Evolutionary conservation across 2,888 invertebrate species (phyloP), one percentile per base, ranked within the genome.

Genomic region (Spodoptera littoralis): DNA sequence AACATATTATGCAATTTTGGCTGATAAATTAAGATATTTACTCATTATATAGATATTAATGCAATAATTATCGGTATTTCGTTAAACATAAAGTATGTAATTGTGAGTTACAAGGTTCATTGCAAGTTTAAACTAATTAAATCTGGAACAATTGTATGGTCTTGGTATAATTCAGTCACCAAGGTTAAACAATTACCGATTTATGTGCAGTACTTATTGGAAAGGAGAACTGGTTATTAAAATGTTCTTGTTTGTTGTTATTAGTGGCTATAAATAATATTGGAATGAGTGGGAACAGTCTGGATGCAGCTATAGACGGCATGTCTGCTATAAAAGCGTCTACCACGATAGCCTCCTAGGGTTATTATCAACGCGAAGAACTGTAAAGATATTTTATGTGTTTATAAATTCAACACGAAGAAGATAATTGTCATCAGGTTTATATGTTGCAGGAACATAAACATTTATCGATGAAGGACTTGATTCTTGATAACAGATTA

Each of bases 121-220:
- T 68, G 59, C 51, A 42, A 70, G 58, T 69, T 60, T 55, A 42
- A 53, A 60, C 50, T 65, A 67, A 72, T 75, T 66, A 68, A 77
- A 83, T 83, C 66, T 80, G 70, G 77, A 81, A 81, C 79, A 80
- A 81, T 78, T 68, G 71, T 60, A 67, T 70, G 59, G 60, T 76
- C 68, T 81, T 72, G 64, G 75, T 76, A 71, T 69, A 77, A 73
- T 74, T 76, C 66, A 74, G 68, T 65, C 59, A 59, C 59, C 81
- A 84, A 84, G 85, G 84, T 60, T 73, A 53, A 49, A 65, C 65
- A 68, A 13, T 69, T 74, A 76, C 69, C 70, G 57, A 70, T 77
- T 68, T 70, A 78, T 76, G 54, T 70, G 64, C 67, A 68, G 65
- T 51, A 45, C 13, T 36, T 60, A 66, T 72, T 77, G 73, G 72